These are phyloP conservation scores for Plusia festucae DNA, from an alignment of 2,888 invertebrate genomes.

Conservation along the genomic window DNA sequence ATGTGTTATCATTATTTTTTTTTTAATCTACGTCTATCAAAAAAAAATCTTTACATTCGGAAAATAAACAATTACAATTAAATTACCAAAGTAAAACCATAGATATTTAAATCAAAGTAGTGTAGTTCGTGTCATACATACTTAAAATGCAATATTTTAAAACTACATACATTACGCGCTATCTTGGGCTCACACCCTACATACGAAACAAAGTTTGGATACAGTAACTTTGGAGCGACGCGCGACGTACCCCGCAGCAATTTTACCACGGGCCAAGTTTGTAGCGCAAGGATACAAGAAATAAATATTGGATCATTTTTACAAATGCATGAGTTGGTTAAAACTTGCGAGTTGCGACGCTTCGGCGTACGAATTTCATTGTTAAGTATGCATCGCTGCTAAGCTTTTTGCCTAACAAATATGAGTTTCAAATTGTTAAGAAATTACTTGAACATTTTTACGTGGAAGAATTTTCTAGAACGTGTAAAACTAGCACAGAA, in stretches of 20 bases:
- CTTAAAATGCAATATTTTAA: constrained; percentile 59
- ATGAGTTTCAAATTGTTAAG: constrained; percentile 36
- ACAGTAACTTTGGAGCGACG: constrained; percentile 59
- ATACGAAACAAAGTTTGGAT: constrained; percentile 58
- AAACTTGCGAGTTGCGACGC: constrained; percentile 55
- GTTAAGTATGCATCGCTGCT: constrained; percentile 45
- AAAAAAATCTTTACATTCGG: too few relatives aligned
- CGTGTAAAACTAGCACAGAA: not conserved
- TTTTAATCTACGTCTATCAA: too few relatives aligned
- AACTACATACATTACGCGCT: constrained; percentile 61
- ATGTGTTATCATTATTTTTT: too few relatives aligned
- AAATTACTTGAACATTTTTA: constrained; percentile 13
- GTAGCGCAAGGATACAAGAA: constrained; percentile 56
- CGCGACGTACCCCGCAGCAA: constrained; percentile 54
- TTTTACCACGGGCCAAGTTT: constrained; percentile 61
- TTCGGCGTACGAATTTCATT: constrained; percentile 41
- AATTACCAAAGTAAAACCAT: constrained; percentile 10
- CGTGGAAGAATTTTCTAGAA: not conserved
- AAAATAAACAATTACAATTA: too few relatives aligned
- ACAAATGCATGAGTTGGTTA: constrained; percentile 58
- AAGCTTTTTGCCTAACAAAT: constrained; percentile 51
- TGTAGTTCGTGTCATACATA: constrained; percentile 5
- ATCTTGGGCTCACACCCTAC: constrained; percentile 55
- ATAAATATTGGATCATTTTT: constrained; percentile 67
- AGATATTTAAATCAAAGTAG: not conserved